Evolutionary conservation across 2,888 invertebrate genomes (phyloP).

Genomic region (Caenorhabditis doughertyi): DNA sequence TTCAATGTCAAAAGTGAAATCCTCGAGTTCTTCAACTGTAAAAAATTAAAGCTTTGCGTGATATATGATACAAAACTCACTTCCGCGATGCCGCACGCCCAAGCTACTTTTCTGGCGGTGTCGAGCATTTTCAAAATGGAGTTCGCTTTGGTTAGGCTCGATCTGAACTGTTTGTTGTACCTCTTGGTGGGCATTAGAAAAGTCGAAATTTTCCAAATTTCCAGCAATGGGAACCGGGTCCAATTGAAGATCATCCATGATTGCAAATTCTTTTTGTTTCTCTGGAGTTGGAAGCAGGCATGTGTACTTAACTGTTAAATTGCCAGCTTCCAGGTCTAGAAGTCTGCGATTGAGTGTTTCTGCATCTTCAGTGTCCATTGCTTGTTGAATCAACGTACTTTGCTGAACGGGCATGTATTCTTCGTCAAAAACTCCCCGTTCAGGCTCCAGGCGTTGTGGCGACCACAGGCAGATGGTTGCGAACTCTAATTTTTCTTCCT

Average conservation of each 20-base stretch:
- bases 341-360: too few species aligned
- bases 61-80: background rate
- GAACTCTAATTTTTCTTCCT: background rate
- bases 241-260: slow-evolving; percentile 14
- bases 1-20: background rate
- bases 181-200: background rate
- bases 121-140: slow-evolving; percentile 14
- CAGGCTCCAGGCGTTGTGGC: background rate
- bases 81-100: background rate
- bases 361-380: too few species aligned
- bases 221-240: slow-evolving; percentile 5
- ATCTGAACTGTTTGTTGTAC: background rate
- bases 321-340: too few species aligned
- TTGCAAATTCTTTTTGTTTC: background rate
- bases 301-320: too few species aligned
- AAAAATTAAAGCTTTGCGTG: background rate
- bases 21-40: slow-evolving; percentile 31
- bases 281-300: slow-evolving; percentile 11
- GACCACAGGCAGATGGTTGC: background rate
- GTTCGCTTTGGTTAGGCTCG: background rate
- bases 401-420: background rate
- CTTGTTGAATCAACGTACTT: too few species aligned
- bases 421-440: background rate
- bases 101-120: slow-evolving; percentile 37
- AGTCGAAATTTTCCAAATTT: slow-evolving; percentile 3